phyloP scores from a whole-genome alignment of 2,113 vertebrate genomes.

The Lophochroa leadbeateri region DNA sequence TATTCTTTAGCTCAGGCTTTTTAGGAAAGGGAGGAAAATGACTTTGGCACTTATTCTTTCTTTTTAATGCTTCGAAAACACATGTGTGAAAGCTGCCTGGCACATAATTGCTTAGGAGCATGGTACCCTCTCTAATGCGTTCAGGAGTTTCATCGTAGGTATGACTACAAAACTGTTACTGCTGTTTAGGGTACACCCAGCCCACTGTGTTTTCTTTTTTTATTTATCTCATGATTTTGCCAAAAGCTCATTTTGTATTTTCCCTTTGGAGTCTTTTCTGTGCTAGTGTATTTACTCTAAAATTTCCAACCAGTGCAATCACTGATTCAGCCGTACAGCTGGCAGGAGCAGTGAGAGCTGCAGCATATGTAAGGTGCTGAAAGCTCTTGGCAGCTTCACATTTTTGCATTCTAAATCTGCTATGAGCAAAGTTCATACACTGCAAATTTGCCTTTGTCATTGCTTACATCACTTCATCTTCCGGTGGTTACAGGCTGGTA shows the following conservation, averaged over 20 bases:
- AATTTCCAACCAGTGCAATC: not conserved
- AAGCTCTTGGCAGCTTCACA: not conserved
- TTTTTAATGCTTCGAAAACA: conserved; percentile 34
- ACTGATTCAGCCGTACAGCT: conserved; percentile 36
- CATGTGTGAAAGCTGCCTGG: not conserved
- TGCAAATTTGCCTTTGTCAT: not conserved
- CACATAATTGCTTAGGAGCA: not conserved
- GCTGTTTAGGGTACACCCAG: not conserved
- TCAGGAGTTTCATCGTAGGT: not conserved
- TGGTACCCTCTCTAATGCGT: not conserved
- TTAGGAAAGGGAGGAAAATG: not conserved
- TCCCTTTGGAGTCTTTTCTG: not conserved
- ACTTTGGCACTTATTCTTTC: conserved; percentile 20
- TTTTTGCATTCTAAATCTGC: not conserved
- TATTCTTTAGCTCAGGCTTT: conserved; percentile 19
- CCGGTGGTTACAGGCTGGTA: not conserved
- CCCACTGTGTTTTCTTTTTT: not conserved
- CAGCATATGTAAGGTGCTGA: not conserved
- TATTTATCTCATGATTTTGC: not conserved
- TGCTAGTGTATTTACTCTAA: not conserved
- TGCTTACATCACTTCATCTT: not conserved
- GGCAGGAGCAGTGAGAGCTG: conserved; percentile 3
- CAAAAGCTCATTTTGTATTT: not conserved
- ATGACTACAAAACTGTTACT: not conserved
- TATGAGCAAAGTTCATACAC: not conserved